Evolutionary conservation across 2,888 invertebrate genomes (phyloP).

Genomic region (Acanthosepion lycidas): DNA sequence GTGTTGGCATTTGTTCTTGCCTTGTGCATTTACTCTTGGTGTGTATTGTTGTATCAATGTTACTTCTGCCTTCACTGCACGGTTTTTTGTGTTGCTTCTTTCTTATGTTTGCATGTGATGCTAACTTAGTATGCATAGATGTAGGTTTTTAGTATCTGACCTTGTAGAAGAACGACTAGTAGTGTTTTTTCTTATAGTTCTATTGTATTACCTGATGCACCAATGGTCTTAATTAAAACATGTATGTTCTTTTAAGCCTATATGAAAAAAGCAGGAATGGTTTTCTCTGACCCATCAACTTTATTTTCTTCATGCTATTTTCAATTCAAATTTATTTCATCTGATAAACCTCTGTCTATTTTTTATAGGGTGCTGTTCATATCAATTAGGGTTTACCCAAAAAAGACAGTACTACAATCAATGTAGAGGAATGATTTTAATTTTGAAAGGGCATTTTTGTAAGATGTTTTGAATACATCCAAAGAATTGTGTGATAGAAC

Average conservation of each 20-base stretch:
- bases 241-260: background rate
- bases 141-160: background rate
- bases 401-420: too few species aligned
- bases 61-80: background rate
- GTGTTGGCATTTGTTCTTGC: background rate
- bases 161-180: background rate
- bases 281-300: too few species aligned
- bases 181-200: background rate
- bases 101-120: background rate
- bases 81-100: background rate
- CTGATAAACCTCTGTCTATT: too few species aligned
- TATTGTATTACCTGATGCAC: background rate
- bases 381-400: too few species aligned
- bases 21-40: conserved; percentile 1
- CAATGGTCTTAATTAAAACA: background rate
- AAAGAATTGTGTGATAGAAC: too few species aligned
- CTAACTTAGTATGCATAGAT: background rate
- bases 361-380: too few species aligned
- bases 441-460: too few species aligned
- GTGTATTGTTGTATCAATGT: background rate
- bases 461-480: too few species aligned
- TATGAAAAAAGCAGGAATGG: background rate
- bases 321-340: too few species aligned
- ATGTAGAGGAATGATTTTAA: too few species aligned
- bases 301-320: too few species aligned